phyloP scores from a whole-genome alignment of 2,113 vertebrate genomes.

The Platanista minor region DNA sequence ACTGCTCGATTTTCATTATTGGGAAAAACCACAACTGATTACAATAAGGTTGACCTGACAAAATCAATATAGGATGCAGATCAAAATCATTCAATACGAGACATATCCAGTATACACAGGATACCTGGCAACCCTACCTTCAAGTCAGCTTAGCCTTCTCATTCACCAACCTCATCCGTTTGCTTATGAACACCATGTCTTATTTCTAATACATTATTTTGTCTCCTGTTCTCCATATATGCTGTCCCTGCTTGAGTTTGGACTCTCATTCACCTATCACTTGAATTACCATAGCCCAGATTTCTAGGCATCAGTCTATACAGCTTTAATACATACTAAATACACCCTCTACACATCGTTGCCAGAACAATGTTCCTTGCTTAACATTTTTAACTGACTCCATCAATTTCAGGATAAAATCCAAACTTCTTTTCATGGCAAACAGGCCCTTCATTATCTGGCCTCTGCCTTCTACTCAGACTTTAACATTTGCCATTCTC shows the following conservation, averaged over 20 bases:
- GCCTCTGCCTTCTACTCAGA: background rate
- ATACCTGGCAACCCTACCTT: background rate
- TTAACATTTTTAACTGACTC: background rate
- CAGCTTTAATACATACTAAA: background rate
- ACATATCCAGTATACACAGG: background rate
- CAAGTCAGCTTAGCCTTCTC: background rate
- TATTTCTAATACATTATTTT: background rate
- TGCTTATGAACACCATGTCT: background rate
- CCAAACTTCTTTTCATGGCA: background rate
- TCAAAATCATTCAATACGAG: background rate
- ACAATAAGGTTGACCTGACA: background rate
- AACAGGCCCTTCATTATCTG: background rate
- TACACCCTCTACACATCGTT: background rate
- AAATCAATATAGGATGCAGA: background rate
- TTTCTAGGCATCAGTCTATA: background rate
- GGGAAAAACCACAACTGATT: background rate
- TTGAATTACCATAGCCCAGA: background rate
- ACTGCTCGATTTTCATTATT: background rate
- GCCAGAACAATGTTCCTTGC: background rate
- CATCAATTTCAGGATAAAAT: background rate
- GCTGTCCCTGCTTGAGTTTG: background rate
- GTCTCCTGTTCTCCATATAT: background rate
- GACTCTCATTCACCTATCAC: background rate
- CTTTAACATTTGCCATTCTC: background rate
- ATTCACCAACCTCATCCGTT: background rate